phyloP scores from a whole-genome alignment of 2,113 vertebrate species.

The Nothobranchius kuhntae region DNA sequence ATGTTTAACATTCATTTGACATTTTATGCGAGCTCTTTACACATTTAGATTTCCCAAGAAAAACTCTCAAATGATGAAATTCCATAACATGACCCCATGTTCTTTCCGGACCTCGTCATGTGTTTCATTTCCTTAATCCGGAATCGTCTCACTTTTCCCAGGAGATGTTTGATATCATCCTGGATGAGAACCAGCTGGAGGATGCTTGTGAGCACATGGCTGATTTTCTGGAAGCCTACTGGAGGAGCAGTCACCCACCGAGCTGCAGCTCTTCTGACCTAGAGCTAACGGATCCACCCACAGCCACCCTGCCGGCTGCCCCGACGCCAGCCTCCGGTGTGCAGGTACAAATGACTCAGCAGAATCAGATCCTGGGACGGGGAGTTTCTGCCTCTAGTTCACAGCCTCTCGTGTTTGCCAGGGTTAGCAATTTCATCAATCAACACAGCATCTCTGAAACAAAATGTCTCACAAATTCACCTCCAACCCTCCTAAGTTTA shows the following conservation, averaged over 20 bases:
- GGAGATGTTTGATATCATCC: constrained; percentile 98
- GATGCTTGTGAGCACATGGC: constrained; percentile 98
- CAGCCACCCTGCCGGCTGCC: constrained; percentile 84
- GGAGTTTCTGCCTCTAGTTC: too few relatives aligned
- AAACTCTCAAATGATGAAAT: constrained; percentile 18
- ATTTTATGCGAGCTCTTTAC: constrained; percentile 3
- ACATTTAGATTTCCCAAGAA: neutral
- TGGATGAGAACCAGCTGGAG: constrained; percentile 98
- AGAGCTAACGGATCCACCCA: constrained; percentile 83
- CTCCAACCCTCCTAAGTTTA: too few relatives aligned
- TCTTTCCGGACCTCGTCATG: constrained; percentile 14
- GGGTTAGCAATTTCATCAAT: too few relatives aligned
- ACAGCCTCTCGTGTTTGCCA: neutral
- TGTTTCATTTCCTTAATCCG: constrained; percentile 25
- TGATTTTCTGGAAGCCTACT: constrained; percentile 97
- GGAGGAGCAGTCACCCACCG: constrained; percentile 94
- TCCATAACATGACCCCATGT: neutral
- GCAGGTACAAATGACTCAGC: constrained; percentile 76
- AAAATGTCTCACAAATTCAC: too few relatives aligned
- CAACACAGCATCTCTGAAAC: too few relatives aligned
- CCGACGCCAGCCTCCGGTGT: constrained; percentile 81
- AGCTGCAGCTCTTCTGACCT: constrained; percentile 87
- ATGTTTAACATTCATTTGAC: constrained; percentile 21
- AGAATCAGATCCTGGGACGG: too few relatives aligned
- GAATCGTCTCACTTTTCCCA: constrained; percentile 51